Base-by-base conservation (phyloP, 2,888 invertebrate species). In the Orchesella flavescens region DNA sequence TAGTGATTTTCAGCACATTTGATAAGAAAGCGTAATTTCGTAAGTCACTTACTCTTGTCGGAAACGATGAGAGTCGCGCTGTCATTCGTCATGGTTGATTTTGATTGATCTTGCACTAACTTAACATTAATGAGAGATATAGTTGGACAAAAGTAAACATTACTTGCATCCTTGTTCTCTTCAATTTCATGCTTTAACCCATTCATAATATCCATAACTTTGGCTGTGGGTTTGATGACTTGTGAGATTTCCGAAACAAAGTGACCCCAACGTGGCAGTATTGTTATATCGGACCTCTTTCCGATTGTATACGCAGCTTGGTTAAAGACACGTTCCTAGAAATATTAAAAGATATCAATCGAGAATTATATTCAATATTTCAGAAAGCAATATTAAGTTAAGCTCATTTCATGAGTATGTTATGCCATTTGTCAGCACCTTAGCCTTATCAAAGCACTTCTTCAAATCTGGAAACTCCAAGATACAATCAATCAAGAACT, bases 31-130 rank as follows among this genome's bases (percentile, higher is more conserved):
- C 61, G 9, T 13, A 55, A 15, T 46, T 46, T 46, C 46, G 46
- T 46, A 10, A 5, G 9, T 3, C 4, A 19, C 78, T 69, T 63
- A 78, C 78, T 71, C 71, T 78, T 78, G 63, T 78, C 78, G 17
- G 78, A 71, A 46, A 77, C 24, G n/a, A n/a, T n/a, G n/a, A n/a
- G n/a, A n/a, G n/a, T n/a, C n/a, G n/a, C n/a, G n/a, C n/a, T n/a
- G n/a, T n/a, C n/a, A n/a, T n/a, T n/a, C n/a, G n/a, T n/a, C n/a
- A n/a, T n/a, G n/a, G n/a, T 79, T 3, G 84, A 68, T 76, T 86
- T 87, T 4, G 87, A 84, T 43, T 87, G 87, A 83, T 88, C 88
- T 66, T 83, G 84, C 4, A 87, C 63, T 23, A 88, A 77, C 23
- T 77, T 73, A 3, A 84, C 87, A 9, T 86, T 75, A 12, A 87